Conservation (phyloP, 1,140 invertebrate species). For the Hesperophylax magnus region DNA sequence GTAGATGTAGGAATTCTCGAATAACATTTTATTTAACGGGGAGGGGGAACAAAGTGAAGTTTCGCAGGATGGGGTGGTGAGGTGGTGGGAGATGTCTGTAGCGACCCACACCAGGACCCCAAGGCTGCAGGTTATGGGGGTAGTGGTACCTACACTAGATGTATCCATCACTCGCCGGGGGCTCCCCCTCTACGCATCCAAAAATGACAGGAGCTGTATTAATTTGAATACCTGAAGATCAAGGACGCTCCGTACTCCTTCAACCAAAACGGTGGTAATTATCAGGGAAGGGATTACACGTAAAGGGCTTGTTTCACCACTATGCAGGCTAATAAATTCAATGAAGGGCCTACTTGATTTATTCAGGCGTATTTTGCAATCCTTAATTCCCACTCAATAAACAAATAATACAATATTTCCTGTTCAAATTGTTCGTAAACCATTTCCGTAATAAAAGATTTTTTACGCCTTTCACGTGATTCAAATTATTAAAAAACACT, state of each 20-base stretch:
- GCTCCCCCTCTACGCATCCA: slow-evolving; percentile 37
- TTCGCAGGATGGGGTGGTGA: neutral
- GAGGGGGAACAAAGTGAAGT: slow-evolving; percentile 14
- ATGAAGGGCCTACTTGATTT: too few relatives aligned
- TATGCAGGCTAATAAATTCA: neutral
- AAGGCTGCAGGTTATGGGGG: neutral
- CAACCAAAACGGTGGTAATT: slow-evolving; percentile 16
- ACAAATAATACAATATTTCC: too few relatives aligned
- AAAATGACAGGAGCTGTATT: slow-evolving; percentile 54
- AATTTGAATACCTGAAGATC: slow-evolving; percentile 53
- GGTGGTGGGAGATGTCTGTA: neutral
- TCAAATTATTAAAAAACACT: too few relatives aligned
- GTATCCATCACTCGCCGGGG: slow-evolving; percentile 51
- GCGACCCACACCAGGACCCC: slow-evolving; percentile 29
- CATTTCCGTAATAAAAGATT: too few relatives aligned
- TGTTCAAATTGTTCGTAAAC: too few relatives aligned
- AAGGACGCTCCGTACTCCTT: slow-evolving; percentile 37
- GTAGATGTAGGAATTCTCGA: neutral
- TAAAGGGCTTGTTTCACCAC: neutral
- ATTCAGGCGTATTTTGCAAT: too few relatives aligned
- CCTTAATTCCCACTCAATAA: too few relatives aligned
- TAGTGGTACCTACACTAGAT: slow-evolving; percentile 1
- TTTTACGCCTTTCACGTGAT: too few relatives aligned
- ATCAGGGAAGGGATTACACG: neutral
- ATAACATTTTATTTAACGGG: slow-evolving; percentile 23